A percentile compares a stretch with the other conserved stretches of the same genome.
phyloP scores from a whole-genome alignment of 2,797 vertebrate genomes.

The Simalia tracyae region DNA sequence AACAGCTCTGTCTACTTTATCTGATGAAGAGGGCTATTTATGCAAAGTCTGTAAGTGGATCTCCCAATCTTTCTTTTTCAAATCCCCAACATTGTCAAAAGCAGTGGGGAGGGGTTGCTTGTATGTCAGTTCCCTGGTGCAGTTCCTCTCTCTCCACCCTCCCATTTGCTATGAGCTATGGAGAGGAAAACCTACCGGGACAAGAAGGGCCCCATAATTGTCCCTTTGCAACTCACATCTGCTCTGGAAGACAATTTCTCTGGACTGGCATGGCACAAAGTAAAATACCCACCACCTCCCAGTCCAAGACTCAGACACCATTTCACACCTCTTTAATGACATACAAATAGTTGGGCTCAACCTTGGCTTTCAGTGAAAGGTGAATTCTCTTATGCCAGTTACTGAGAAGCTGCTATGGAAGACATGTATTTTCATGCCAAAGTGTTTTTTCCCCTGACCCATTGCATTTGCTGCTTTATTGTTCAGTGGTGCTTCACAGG shows the following conservation, averaged over 20 bases:
- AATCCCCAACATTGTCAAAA: background rate
- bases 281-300: background rate
- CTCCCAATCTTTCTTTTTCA: background rate
- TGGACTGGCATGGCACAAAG: background rate
- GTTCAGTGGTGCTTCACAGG: slow-evolving; percentile 94
- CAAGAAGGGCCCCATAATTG: background rate
- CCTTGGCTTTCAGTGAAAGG: background rate
- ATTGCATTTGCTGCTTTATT: background rate
- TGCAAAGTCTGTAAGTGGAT: background rate
- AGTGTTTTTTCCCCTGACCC: slow-evolving; percentile 3
- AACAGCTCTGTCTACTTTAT: background rate
- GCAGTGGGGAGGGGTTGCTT: background rate
- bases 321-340: background rate
- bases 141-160: too few species aligned
- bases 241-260: too few species aligned
- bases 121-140: background rate
- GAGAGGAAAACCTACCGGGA: background rate
- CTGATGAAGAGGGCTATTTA: background rate
- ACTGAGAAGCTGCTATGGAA: background rate
- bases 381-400: background rate
- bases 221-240: background rate
- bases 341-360: background rate
- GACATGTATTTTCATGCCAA: background rate
- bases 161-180: background rate
- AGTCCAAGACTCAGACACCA: background rate